Evolutionary conservation across 2,797 vertebrate species (phyloP), one percentile per base, ranked within the genome.

Genomic region (Amblyopsis hoosieri): DNA sequence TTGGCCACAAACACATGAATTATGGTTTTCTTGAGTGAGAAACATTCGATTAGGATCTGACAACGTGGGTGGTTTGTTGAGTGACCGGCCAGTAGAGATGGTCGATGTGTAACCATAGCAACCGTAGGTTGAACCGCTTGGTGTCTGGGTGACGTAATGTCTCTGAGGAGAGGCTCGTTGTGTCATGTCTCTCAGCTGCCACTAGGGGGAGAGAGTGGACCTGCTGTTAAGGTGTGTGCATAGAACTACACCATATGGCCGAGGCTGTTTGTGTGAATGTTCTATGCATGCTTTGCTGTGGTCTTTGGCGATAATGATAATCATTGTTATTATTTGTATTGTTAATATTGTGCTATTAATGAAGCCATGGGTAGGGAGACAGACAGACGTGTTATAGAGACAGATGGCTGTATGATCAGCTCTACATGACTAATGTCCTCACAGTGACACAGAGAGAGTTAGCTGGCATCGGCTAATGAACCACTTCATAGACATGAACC

Each of bases 201-300:
- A 86, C 81, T 62, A 90, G 88, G 84, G 66, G 86, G 88, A 70
- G 86, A 87, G 67, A 83, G 80, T 13, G 83, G 56, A 62, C 76
- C 74, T 72, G 48, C 14, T 1, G 64, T 56, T 14, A n/a, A 14
- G 49, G 49, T 51, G 7, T 8, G 13, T 4, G 23, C 23, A 29
- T 29, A 4, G 3, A 29, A 29, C 23, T 29, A 29, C 23, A 29
- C 23, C 23, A 4, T 14, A 4, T 14, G 49, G 15, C 11, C 3
- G 46, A 12, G 46, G 46, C 33, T 50, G 8, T 46, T 47, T 10
- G 3, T 47, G 46, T 37, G 33, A 37, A 37, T 37, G 33, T 37
- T 37, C 33, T 37, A 9, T 37, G 7, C 8, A 9, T 37, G 33
- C 33, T 37, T 37, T 37, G 33, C 33, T 37, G 33, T 37, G 5